Percentiles rank a stretch among this genome's conserved stretches.
phyloP scores from a whole-genome alignment of 2,113 vertebrate species.

The Chinchilla lanigera region DNA sequence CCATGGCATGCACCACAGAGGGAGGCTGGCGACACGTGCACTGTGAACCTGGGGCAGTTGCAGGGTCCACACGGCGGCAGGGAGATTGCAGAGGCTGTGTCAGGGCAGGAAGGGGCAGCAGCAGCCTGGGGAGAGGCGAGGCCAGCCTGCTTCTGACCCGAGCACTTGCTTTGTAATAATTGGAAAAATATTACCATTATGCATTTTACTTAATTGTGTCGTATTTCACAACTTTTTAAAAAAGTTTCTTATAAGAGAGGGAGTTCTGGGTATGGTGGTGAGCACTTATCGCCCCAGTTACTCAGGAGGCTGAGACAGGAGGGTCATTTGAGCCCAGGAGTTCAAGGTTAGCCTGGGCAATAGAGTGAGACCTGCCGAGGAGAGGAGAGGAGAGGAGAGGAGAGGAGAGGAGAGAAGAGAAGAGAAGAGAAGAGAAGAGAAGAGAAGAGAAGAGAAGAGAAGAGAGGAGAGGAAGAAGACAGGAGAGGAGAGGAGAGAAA shows the following conservation, averaged over 20 bases:
- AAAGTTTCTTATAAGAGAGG: neutral
- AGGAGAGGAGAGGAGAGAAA: too few species aligned
- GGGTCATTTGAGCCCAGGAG: neutral
- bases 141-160: neutral
- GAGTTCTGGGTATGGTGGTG: neutral
- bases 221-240: neutral
- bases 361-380: neutral
- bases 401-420: rapidly evolving
- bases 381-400: too few species aligned
- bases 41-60: too few species aligned
- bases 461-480: rapidly evolving
- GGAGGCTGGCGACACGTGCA: too few species aligned
- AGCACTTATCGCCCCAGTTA: neutral
- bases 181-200: neutral
- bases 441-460: rapidly evolving
- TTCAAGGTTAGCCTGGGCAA: neutral
- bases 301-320: neutral
- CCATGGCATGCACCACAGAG: neutral
- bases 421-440: rapidly evolving
- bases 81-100: neutral
- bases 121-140: neutral
- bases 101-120: neutral
- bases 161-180: neutral
- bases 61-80: neutral
- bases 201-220: neutral